Percentiles rank a stretch among this genome's conserved stretches.
Conservation (phyloP, 2,797 vertebrate species). For the Crenuchus spilurus region DNA sequence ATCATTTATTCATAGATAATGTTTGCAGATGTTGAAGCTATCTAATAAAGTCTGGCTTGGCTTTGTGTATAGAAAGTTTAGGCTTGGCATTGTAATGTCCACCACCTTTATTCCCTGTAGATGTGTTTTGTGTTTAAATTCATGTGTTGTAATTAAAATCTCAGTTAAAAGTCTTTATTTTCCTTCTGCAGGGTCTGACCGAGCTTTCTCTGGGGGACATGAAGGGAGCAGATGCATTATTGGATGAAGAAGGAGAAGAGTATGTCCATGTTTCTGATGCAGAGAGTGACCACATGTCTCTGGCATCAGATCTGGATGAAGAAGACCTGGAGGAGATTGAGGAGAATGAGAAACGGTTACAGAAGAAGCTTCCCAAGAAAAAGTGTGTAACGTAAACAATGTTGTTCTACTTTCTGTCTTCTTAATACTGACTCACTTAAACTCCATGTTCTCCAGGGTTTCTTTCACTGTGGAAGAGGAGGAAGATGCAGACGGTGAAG, state of each 20-base stretch:
- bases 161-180: no score
- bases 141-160: no score
- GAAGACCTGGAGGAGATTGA: slow-evolving; percentile 86
- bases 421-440: no score
- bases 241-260: slow-evolving; percentile 71
- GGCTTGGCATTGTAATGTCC: no score
- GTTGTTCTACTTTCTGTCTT: neutral
- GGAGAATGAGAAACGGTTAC: slow-evolving; percentile 66
- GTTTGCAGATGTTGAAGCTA: no score
- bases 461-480: slow-evolving; percentile 64
- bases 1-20: no score
- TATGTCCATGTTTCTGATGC: slow-evolving; percentile 82
- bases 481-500: slow-evolving; percentile 69
- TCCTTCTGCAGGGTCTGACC: slow-evolving; percentile 71
- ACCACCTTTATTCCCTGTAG: no score
- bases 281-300: slow-evolving; percentile 76
- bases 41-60: no score
- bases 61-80: no score
- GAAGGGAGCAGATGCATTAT: slow-evolving; percentile 79
- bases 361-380: slow-evolving; percentile 66
- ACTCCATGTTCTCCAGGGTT: slow-evolving; percentile 71
- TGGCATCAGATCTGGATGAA: slow-evolving; percentile 89
- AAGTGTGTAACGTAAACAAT: neutral
- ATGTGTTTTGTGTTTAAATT: no score
- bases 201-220: slow-evolving; percentile 88